Percentiles rank a stretch among this genome's conserved stretches.
Conservation (phyloP, 2,113 vertebrate genomes). For the Plectropomus leopardus region DNA sequence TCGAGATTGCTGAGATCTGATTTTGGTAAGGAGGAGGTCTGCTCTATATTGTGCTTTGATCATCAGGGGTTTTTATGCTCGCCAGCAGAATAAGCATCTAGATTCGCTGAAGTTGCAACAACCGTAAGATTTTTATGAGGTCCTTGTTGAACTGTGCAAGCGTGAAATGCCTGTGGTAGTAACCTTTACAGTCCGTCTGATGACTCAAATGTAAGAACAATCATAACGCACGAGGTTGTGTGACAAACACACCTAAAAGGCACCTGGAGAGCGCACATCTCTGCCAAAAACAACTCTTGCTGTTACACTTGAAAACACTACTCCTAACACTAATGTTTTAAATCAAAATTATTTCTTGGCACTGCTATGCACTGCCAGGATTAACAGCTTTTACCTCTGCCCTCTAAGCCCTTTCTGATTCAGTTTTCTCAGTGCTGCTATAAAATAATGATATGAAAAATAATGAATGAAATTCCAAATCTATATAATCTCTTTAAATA, state of each 20-base stretch:
- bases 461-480: conserved; percentile 27
- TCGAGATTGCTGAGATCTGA: conserved; percentile 67
- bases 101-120: conserved; percentile 63
- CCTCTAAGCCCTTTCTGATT: background rate
- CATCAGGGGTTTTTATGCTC: conserved; percentile 39
- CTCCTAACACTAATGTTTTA: background rate
- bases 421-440: background rate
- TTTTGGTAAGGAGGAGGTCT: conserved; percentile 52
- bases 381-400: background rate
- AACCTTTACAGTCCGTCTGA: conserved; percentile 43
- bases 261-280: background rate
- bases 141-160: conserved; percentile 39
- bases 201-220: conserved; percentile 36
- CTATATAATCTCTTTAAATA: conserved; percentile 10
- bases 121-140: conserved; percentile 44
- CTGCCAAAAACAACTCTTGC: background rate
- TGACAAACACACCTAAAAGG: background rate
- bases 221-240: background rate
- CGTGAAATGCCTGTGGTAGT: conserved; percentile 24
- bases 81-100: conserved; percentile 44
- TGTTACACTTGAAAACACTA: background rate
- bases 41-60: conserved; percentile 65
- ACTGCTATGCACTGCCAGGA: background rate
- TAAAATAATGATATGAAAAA: conserved; percentile 24
- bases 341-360: background rate